Base-by-base conservation (phyloP, 1,140 invertebrate genomes). In the Drosophila arawakana region DNA sequence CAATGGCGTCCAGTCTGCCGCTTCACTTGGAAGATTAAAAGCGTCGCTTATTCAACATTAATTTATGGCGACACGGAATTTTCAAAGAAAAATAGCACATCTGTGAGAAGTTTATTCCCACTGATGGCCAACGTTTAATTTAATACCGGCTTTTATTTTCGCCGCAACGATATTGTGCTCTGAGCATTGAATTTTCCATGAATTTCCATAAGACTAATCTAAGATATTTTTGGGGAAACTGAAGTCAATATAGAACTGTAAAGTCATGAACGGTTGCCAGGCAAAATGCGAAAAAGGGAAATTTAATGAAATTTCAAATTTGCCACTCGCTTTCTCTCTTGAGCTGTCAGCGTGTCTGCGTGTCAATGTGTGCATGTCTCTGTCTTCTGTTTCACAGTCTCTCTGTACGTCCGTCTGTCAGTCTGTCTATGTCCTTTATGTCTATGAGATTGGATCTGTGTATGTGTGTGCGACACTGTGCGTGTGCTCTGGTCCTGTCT, bases 251-350 rank as follows among this genome's bases (percentile, higher is more conserved):
- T 52, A 52, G 0, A 25, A 15, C 46, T 62, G 15, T 11, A 7
- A 15, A 55, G 34, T 15, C 35, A 55, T 60, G 9, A 35, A 15
- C 39, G 61, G 49, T 55, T 52, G 49, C 6, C 35, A 41, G 34
- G 61, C 13, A 15, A 70, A 80, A 83, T 83, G 50, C 57, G 58
- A 69, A 76, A 81, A 72, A 72, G 83, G 78, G 73, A 86, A 86
- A 88, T 83, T 88, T 83, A 86, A 86, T 86, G 83, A 86, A 86
- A 86, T 88, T 86, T 88, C 83, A 88, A 86, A 86, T 84, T 84
- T 83, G 76, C 80, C 77, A 89, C 52, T 82, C 69, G 63, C 73
- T 71, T 72, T 78, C 80, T 83, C 66, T 76, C 72, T 86, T 63
- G 68, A 65, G 62, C 57, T 86, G 79, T 77, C 73, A 59, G 66